Conservation (phyloP, 2,888 invertebrate species). For the Drosophila paramelanica region DNA sequence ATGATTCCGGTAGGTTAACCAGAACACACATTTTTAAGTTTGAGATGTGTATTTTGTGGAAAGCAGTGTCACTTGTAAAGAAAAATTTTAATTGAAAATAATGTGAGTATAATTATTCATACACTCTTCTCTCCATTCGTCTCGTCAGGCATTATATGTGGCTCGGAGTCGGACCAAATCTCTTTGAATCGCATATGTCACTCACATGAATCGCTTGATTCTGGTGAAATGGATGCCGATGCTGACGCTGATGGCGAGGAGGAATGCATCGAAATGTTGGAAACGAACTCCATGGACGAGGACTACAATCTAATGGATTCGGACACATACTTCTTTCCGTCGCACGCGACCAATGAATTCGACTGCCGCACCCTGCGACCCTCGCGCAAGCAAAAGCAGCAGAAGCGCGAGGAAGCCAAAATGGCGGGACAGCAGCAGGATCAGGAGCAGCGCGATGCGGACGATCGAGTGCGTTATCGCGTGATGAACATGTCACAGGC, state of each 20-base stretch:
- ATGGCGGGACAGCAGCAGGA: constrained; percentile 36
- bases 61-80: neutral
- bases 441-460: constrained; percentile 39
- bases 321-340: constrained; percentile 83
- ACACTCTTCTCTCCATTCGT: neutral
- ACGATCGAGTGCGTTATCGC: constrained; percentile 74
- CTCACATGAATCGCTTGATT: constrained; percentile 91
- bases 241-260: constrained; percentile 87
- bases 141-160: constrained; percentile 86
- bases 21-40: neutral
- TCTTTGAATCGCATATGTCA: constrained; percentile 86
- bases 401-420: constrained; percentile 55
- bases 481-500: constrained; percentile 82
- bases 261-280: constrained; percentile 85
- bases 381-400: constrained; percentile 79
- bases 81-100: constrained; percentile 13
- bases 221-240: constrained; percentile 88
- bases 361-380: constrained; percentile 83
- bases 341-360: constrained; percentile 69
- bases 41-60: too few species aligned
- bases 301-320: constrained; percentile 84
- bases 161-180: constrained; percentile 85
- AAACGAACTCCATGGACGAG: constrained; percentile 85
- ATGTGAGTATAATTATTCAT: constrained; percentile 19
- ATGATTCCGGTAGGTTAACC: constrained; percentile 85